phyloP scores from a whole-genome alignment of 1,140 invertebrate species.

The Pogonomyrmex barbatus region DNA sequence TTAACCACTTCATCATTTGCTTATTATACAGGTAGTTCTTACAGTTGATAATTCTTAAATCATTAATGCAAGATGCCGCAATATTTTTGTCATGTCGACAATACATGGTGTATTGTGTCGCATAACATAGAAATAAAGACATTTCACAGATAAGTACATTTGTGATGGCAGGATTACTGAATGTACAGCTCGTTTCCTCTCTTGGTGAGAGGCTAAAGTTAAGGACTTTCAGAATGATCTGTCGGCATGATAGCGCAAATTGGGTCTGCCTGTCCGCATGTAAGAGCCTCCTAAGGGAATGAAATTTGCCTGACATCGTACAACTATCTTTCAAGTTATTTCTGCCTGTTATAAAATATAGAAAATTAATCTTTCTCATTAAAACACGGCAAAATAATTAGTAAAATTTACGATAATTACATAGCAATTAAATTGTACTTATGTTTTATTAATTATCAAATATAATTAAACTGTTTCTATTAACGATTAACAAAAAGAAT shows the following conservation, averaged over 20 bases:
- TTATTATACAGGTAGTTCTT: not conserved
- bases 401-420: not conserved
- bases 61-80: not conserved
- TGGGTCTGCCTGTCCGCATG: constrained; percentile 27
- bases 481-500: not conserved
- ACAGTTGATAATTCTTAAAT: not conserved
- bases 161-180: not conserved
- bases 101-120: not conserved
- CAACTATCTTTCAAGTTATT: constrained; percentile 21
- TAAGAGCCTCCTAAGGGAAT: constrained; percentile 13
- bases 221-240: constrained; percentile 41
- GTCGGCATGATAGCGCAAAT: constrained; percentile 46
- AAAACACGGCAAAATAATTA: not conserved
- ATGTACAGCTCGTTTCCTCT: not conserved
- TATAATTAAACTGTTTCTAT: not conserved
- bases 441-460: not conserved
- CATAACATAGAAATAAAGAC: not conserved
- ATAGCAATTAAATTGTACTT: not conserved
- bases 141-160: not conserved
- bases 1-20: not conserved
- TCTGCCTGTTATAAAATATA: not conserved
- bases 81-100: not conserved
- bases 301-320: constrained; percentile 34
- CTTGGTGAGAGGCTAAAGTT: constrained; percentile 23
- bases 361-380: not conserved